Percentiles rank a stretch among this genome's conserved stretches.
Conservation (phyloP, 1,140 invertebrate genomes). For the Diorhabda sublineata region DNA sequence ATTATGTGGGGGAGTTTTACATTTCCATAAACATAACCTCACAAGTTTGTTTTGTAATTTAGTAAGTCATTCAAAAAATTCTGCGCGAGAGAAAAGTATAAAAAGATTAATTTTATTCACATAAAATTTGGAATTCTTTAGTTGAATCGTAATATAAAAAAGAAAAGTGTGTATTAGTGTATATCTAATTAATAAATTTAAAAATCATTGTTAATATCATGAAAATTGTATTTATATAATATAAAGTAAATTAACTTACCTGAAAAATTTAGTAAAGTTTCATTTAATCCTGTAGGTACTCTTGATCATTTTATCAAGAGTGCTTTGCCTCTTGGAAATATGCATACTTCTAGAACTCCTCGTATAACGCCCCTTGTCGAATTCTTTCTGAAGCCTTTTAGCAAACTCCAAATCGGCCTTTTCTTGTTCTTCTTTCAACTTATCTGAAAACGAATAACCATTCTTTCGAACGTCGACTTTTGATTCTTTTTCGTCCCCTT, state of each 20-base stretch:
- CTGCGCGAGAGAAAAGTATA: not conserved
- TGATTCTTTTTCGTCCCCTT: not conserved
- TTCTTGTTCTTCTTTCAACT: conserved; percentile 27
- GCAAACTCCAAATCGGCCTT: conserved; percentile 35
- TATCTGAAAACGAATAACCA: not conserved
- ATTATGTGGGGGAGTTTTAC: too few relatives aligned
- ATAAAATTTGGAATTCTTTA: not conserved
- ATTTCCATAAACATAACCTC: too few relatives aligned
- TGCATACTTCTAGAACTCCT: conserved; percentile 16
- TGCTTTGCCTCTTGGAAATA: conserved; percentile 25
- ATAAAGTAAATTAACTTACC: not conserved
- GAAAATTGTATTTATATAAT: not conserved
- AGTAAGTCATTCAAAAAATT: too few relatives aligned
- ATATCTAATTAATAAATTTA: too few relatives aligned
- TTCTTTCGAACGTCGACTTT: not conserved
- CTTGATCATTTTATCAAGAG: conserved; percentile 28
- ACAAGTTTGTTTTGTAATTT: too few relatives aligned
- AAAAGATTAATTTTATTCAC: not conserved
- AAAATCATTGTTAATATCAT: too few relatives aligned
- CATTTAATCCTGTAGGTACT: conserved; percentile 17
- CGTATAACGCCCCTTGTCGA: conserved; percentile 22
- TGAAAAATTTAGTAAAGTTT: not conserved
- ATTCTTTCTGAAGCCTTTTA: conserved; percentile 34
- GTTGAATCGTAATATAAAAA: not conserved
- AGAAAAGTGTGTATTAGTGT: not conserved